These are phyloP conservation scores for Notolabrus celidotus DNA, from an alignment of 2,797 vertebrate genomes.

Conservation along the genomic window DNA sequence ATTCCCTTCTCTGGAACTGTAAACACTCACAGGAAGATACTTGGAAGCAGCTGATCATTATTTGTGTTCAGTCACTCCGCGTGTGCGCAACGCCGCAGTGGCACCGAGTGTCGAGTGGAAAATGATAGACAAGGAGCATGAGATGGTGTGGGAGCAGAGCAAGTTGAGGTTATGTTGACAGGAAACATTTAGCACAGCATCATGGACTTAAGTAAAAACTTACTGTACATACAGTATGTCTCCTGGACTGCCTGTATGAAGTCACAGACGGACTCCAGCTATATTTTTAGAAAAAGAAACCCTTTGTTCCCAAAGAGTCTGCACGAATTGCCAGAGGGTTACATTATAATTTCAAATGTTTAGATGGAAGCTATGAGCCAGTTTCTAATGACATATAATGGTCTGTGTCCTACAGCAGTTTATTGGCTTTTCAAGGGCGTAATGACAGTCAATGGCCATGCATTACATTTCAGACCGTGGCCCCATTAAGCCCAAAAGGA, in stretches of 20 bases:
- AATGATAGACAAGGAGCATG: constrained; percentile 35
- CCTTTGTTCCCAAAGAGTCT: constrained; percentile 26
- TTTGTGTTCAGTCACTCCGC: constrained; percentile 37
- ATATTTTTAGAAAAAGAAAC: constrained; percentile 22
- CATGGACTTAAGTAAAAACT: constrained; percentile 1
- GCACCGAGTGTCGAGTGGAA: constrained; percentile 26
- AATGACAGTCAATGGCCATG: constrained; percentile 80
- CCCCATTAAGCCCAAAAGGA: constrained; percentile 74
- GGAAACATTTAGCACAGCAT: constrained; percentile 20
- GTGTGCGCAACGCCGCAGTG: constrained; percentile 7
- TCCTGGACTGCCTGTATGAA: not conserved
- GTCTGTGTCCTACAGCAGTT: constrained; percentile 73
- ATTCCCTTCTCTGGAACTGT: constrained; percentile 51
- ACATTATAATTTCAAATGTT: constrained; percentile 57
- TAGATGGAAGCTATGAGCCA: constrained; percentile 64
- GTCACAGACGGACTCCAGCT: constrained; percentile 26
- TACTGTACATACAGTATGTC: not conserved
- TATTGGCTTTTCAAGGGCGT: constrained; percentile 84
- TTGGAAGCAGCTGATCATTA: constrained; percentile 62
- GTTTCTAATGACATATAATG: constrained; percentile 76
- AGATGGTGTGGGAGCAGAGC: constrained; percentile 5
- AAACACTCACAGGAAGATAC: constrained; percentile 54
- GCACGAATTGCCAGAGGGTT: constrained; percentile 18
- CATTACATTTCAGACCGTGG: constrained; percentile 75
- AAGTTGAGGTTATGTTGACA: constrained; percentile 13